These are phyloP conservation scores for Toxostoma redivivum DNA, from an alignment of 2,113 vertebrate genomes.

Conservation along the genomic window DNA sequence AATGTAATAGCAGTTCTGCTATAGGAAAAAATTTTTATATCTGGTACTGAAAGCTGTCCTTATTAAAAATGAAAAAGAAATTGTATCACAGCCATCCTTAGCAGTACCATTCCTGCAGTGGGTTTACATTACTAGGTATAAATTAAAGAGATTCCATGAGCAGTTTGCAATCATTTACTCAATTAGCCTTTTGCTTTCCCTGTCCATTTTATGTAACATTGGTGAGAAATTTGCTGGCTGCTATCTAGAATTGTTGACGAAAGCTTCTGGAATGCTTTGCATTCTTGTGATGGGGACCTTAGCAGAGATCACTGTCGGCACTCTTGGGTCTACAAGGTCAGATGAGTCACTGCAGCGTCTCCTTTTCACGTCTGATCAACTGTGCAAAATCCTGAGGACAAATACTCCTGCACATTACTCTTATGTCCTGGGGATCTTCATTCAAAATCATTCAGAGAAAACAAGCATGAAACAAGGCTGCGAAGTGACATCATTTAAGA, in stretches of 20 bases:
- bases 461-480: not conserved
- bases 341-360: not conserved
- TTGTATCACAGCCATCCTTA: not conserved
- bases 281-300: not conserved
- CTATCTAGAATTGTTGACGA: not conserved
- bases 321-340: not conserved
- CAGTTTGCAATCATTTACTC: not conserved
- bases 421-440: not conserved
- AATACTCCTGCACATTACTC: not conserved
- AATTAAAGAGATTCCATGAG: not conserved
- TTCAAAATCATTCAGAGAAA: not conserved
- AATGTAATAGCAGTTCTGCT: not conserved
- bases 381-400: conserved; percentile 10
- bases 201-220: not conserved
- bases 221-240: not conserved
- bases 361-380: not conserved
- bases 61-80: not conserved
- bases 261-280: conserved; percentile 9
- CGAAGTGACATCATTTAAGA: not conserved
- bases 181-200: not conserved
- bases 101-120: not conserved
- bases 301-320: not conserved
- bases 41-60: not conserved
- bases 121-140: not conserved
- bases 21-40: not conserved